Evolutionary conservation across 1,140 invertebrate genomes (phyloP).

Genomic region (Diabrotica virgifera): DNA sequence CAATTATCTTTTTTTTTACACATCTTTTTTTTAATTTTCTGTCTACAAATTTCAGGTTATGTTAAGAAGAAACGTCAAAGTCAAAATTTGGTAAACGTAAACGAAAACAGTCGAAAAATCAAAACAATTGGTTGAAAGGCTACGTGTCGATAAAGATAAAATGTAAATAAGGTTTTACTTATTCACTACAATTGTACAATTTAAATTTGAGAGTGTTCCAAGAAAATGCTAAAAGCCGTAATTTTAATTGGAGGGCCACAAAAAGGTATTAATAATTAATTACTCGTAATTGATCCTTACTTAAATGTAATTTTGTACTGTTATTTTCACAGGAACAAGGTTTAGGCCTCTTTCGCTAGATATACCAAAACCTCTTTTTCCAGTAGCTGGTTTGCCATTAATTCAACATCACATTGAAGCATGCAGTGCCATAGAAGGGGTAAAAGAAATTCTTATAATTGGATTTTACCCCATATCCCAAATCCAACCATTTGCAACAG

Average conservation of each 20-base stretch:
- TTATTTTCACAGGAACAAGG: constrained; percentile 73
- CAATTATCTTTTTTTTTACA: no score
- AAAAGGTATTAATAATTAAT: constrained; percentile 57
- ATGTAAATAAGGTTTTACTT: not conserved
- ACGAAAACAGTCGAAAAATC: not conserved
- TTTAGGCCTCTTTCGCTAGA: constrained; percentile 96
- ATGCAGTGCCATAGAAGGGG: constrained; percentile 71
- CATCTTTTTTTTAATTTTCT: no score
- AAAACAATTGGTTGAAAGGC: not conserved
- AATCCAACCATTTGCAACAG: constrained; percentile 77
- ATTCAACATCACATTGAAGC: constrained; percentile 98
- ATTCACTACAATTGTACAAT: not conserved
- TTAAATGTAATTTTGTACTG: constrained; percentile 8
- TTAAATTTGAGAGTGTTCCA: not conserved
- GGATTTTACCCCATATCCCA: constrained; percentile 86
- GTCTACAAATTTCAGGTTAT: no score
- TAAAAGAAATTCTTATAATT: constrained; percentile 91
- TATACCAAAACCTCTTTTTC: constrained; percentile 95
- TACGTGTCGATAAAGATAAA: constrained; percentile 2
- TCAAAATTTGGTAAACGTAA: no score
- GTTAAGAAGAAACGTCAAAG: no score
- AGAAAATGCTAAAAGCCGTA: constrained; percentile 67
- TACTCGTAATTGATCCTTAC: not conserved
- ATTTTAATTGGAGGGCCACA: constrained; percentile 74
- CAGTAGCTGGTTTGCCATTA: constrained; percentile 89